Conservation (phyloP, 2,888 invertebrate species). For the Theretra japonica region DNA sequence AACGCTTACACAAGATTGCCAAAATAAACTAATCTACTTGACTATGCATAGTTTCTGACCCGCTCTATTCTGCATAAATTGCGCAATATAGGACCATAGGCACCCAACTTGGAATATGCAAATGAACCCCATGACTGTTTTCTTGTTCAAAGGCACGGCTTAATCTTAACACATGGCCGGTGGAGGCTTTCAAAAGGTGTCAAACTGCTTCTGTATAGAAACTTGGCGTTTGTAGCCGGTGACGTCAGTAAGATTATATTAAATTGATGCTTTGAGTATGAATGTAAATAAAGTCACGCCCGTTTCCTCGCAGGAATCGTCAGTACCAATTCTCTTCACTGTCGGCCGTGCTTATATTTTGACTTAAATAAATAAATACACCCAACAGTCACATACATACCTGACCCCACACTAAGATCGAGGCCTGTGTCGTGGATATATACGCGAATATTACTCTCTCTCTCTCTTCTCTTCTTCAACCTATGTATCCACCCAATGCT, state of each 20-base stretch:
- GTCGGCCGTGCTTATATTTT: too few species aligned
- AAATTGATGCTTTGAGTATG: too few species aligned
- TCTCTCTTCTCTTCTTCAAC: too few species aligned
- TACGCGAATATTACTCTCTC: too few species aligned
- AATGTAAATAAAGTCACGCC: too few species aligned
- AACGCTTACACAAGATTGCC: background rate
- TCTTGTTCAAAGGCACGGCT: conserved; percentile 15
- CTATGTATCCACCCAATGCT: too few species aligned
- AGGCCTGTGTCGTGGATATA: too few species aligned
- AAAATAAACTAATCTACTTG: conserved; percentile 37
- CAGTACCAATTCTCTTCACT: too few species aligned
- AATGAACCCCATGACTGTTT: conserved; percentile 37
- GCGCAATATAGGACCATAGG: conserved; percentile 33
- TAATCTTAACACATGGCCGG: conserved; percentile 20
- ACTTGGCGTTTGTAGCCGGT: background rate
- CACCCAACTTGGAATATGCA: conserved; percentile 40
- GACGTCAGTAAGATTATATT: background rate
- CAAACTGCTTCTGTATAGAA: background rate
- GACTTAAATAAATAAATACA: too few species aligned
- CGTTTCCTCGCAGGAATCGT: too few species aligned
- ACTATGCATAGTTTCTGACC: conserved; percentile 43
- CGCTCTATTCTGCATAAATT: conserved; percentile 34
- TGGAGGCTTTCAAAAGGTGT: conserved; percentile 13
- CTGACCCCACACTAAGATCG: too few species aligned
- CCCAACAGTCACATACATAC: too few species aligned